Conservation (phyloP, 2,888 invertebrate genomes). For the Acleris cristana region DNA sequence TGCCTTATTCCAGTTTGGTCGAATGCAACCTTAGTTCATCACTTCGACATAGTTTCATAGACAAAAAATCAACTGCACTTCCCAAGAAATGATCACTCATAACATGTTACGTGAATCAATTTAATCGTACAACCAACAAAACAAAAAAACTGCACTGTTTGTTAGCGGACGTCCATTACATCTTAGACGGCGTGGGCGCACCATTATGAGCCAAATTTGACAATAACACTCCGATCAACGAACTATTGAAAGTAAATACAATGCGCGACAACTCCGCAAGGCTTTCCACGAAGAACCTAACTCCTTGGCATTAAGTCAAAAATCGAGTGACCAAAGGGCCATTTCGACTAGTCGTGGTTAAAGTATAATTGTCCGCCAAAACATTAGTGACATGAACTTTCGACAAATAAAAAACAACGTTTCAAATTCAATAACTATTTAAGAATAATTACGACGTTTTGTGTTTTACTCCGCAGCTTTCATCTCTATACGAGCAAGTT, state of each 20-base stretch:
- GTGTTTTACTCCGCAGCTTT: not conserved
- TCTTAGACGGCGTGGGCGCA: conserved; percentile 32
- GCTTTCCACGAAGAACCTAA: conserved; percentile 40
- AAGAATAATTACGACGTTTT: conserved; percentile 14
- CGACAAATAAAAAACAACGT: conserved; percentile 39
- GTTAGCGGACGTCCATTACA: conserved; percentile 16
- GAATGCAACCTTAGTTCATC: no score
- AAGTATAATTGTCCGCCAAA: conserved; percentile 15
- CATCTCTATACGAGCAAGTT: not conserved
- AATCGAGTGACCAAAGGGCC: not conserved
- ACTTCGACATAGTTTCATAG: no score
- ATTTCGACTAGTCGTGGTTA: not conserved
- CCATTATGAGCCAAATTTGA: conserved; percentile 46
- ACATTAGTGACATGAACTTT: conserved; percentile 39
- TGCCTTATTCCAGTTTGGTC: no score
- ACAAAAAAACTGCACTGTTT: conserved; percentile 12
- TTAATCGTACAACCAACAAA: not conserved
- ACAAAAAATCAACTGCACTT: no score
- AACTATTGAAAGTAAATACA: conserved; percentile 54
- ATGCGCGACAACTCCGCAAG: conserved; percentile 41
- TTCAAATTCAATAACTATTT: conserved; percentile 35
- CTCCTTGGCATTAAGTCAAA: conserved; percentile 13
- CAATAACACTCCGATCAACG: conserved; percentile 46
- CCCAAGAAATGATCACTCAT: no score
- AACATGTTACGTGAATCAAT: not conserved